Evolutionary conservation across 2,888 invertebrate genomes (phyloP).

Genomic region (Oxystoma pomonae): DNA sequence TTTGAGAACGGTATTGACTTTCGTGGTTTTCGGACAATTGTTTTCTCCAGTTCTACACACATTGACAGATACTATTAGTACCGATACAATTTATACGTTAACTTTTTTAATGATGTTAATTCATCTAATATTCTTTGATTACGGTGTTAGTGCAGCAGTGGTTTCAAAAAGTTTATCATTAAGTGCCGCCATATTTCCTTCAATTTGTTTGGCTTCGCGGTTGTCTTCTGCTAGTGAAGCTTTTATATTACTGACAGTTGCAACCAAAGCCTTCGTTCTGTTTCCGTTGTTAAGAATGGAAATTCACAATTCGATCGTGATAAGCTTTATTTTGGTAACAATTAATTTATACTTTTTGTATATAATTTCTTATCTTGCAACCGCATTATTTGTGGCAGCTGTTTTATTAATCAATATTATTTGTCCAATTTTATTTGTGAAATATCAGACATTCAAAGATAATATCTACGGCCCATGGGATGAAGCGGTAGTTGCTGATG

Average conservation of each 20-base stretch:
- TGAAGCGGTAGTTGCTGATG: conserved; percentile 77
- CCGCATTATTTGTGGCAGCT: conserved; percentile 58
- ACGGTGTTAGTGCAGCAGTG: conserved; percentile 81
- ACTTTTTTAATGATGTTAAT: conserved; percentile 81
- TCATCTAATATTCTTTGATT: conserved; percentile 91
- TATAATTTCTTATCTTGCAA: conserved; percentile 54
- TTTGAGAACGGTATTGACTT: conserved; percentile 74
- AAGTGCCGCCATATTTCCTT: conserved; percentile 92
- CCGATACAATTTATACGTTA: conserved; percentile 95
- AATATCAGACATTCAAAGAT: conserved; percentile 74
- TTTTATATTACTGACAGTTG: conserved; percentile 83
- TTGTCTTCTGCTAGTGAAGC: conserved; percentile 82
- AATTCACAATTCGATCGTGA: conserved; percentile 51
- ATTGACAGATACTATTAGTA: conserved; percentile 93
- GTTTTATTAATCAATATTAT: conserved; percentile 64
- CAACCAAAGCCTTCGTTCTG: conserved; percentile 84
- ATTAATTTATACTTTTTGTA: conserved; percentile 54
- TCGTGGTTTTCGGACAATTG: conserved; percentile 81
- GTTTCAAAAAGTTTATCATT: conserved; percentile 89
- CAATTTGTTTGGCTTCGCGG: conserved; percentile 91
- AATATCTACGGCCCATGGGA: conserved; percentile 99
- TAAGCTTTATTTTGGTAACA: conserved; percentile 52
- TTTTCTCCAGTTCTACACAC: conserved; percentile 91
- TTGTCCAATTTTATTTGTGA: conserved; percentile 72
- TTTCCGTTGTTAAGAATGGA: conserved; percentile 75